Evolutionary conservation across 2,113 vertebrate species (phyloP).

Genomic region (Anarrhichthys ocellatus): DNA sequence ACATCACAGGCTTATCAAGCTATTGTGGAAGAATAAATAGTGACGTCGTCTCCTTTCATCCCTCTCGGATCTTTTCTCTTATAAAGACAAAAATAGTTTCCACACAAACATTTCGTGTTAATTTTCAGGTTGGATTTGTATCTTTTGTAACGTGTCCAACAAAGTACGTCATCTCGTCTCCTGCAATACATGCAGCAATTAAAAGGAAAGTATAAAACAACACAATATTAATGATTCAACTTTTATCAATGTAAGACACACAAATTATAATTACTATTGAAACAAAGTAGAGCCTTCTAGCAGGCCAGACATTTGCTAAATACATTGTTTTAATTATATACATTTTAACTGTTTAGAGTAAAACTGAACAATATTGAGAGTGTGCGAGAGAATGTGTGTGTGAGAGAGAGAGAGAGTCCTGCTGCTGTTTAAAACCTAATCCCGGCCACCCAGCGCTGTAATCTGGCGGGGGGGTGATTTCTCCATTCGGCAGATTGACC

Average conservation of each 20-base stretch:
- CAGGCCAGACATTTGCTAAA: background rate
- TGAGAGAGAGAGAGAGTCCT: background rate
- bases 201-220: background rate
- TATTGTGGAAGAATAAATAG: background rate
- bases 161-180: background rate
- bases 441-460: conserved; percentile 49
- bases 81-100: background rate
- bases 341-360: background rate
- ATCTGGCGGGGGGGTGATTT: conserved; percentile 60
- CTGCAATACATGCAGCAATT: background rate
- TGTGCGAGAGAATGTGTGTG: background rate
- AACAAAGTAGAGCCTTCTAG: background rate
- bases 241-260: background rate
- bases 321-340: background rate
- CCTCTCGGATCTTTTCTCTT: background rate
- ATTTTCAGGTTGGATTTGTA: background rate
- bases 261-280: background rate
- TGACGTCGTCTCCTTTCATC: background rate
- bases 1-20: conserved; percentile 22
- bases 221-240: background rate
- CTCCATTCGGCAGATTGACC: conserved; percentile 61
- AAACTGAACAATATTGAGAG: background rate
- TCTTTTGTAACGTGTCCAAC: background rate
- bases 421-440: conserved; percentile 59
- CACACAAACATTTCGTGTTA: too few species aligned